Evolutionary conservation across 2,888 invertebrate species (phyloP), one percentile per base, ranked within the genome.

Genomic region (Micoletzkya japonica): DNA sequence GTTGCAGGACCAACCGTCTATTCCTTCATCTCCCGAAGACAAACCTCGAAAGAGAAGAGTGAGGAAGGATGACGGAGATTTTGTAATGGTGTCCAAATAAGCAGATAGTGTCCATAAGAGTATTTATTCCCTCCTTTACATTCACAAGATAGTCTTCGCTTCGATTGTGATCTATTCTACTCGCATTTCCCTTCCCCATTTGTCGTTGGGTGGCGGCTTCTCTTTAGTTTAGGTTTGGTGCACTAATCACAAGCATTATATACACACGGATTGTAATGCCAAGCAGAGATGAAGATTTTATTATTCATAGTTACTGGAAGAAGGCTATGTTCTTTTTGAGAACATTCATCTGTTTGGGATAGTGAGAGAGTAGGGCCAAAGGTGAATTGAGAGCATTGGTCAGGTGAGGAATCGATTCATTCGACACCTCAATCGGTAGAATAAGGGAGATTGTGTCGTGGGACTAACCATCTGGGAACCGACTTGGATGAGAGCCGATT

Each of bases 71-170:
- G 66, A 66, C 28, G 66, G 54, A 37, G 66, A 66, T 20, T 66
- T 54, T 54, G 66, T 66, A n/a, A 54, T 66, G 17, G 66, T 66
- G 37, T 36, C 34, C 66, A 52, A 66, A 7, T 66, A 54, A 66
- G n/a, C 14, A 17, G 26, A 20, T 20, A 44, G 20, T 44, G 44
- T n/a, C 39, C 7, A 39, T 17, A 39, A 10, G 39, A 39, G 39
- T 39, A 39, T n/a, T 2, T 61, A 4, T 28, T 39, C 32, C 26
- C 39, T 44, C n/a, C 30, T 24, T 39, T 14, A 50, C 34, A 10
- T 28, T 32, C 32, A 50, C 32, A 4, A n/a, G 49, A 63, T n/a
- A 7, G 24, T 14, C 6, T 24, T 52, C 26, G 17, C 17, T n/a
- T 14, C n/a, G n/a, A n/a, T n/a, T n/a, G n/a, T n/a, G n/a, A n/a